These are phyloP conservation scores for Luscinia luscinia DNA, from an alignment of 2,797 vertebrate species.

Conservation along the genomic window DNA sequence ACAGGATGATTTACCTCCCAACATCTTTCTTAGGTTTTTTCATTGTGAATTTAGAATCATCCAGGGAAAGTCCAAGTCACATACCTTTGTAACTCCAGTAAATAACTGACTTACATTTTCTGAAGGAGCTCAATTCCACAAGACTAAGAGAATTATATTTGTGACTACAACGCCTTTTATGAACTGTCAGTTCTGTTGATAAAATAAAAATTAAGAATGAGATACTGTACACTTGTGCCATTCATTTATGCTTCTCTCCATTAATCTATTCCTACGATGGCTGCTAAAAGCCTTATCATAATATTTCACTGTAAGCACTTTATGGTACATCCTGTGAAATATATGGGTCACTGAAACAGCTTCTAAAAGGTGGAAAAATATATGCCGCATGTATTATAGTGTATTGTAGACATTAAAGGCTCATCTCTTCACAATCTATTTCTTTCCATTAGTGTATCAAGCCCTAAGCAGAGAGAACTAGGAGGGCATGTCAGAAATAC, in stretches of 20 bases:
- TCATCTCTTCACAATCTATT: background rate
- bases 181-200: background rate
- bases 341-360: background rate
- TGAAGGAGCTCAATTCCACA: background rate
- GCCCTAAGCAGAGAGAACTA: background rate
- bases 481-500: background rate
- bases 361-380: background rate
- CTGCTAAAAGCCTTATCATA: background rate
- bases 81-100: background rate
- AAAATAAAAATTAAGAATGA: slow-evolving; percentile 7
- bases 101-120: background rate
- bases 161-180: background rate
- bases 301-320: background rate
- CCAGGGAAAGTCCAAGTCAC: background rate
- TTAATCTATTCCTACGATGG: background rate
- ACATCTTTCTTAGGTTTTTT: background rate
- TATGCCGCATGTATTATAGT: background rate
- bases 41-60: background rate
- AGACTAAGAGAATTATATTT: background rate
- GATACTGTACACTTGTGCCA: background rate
- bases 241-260: background rate
- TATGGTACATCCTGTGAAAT: background rate
- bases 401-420: background rate
- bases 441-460: background rate
- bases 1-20: background rate